These are phyloP conservation scores for Parauchenoglanis punctatus DNA, from an alignment of 2,797 vertebrate genomes.

Conservation along the genomic window DNA sequence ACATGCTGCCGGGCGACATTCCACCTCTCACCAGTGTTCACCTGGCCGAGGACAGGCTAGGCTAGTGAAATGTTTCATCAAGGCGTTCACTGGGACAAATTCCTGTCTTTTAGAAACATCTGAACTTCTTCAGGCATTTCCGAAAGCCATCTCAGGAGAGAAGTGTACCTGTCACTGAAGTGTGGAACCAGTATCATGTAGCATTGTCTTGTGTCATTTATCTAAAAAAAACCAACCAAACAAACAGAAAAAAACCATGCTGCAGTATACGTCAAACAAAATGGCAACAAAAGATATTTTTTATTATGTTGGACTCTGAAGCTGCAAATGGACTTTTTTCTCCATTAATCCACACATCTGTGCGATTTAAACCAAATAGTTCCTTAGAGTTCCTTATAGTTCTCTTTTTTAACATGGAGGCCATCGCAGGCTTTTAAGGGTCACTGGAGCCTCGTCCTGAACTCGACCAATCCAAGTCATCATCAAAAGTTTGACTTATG, in stretches of 20 bases:
- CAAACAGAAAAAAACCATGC: neutral
- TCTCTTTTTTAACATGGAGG: neutral
- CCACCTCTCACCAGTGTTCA: conserved; percentile 16
- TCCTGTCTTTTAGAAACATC: neutral
- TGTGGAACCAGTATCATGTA: too few species aligned
- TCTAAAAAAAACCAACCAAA: neutral
- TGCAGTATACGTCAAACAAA: neutral
- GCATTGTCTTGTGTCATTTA: neutral
- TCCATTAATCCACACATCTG: neutral
- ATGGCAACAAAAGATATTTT: neutral
- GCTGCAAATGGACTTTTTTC: neutral
- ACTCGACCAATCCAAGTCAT: neutral
- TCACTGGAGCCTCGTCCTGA: neutral
- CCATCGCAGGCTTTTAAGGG: neutral
- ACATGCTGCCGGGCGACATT: conserved; percentile 56
- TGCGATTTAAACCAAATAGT: neutral
- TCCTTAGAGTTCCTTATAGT: too few species aligned
- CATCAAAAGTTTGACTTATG: neutral
- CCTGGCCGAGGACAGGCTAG: conserved; percentile 17
- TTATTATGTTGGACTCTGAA: neutral
- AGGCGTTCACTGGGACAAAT: conserved; percentile 36
- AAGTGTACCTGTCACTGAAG: neutral
- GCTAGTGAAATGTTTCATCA: neutral
- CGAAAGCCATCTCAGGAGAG: neutral
- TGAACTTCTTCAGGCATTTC: conserved; percentile 6